Base-by-base conservation (phyloP, 2,888 invertebrate genomes). In the Agonopterix heracliana region DNA sequence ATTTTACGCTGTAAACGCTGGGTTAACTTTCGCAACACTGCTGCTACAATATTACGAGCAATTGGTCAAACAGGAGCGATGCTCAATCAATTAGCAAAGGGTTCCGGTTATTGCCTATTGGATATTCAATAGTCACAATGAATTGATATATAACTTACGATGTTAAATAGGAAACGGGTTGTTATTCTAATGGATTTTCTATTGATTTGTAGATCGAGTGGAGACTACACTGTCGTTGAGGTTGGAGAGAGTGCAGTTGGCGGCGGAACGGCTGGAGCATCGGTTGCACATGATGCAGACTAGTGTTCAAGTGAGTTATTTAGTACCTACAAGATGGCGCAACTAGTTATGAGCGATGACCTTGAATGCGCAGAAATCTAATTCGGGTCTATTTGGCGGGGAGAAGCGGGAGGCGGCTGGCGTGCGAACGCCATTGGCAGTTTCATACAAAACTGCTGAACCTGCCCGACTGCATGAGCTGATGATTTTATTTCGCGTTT, bases 241-340 rank as follows among this genome's bases (percentile, higher is more conserved):
- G 74, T 72, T 89, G 63, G 81, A 88, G 67, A 77, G 89, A 69
- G 77, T 79, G 57, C 78, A 88, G 75, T 69, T 89, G 68, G 86
- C 89, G 59, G 89, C 86, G 44, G 87, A 88, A 57, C 73, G 82
- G 56, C 68, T 88, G 54, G 88, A 86, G 59, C 86, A 88, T 57
- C 72, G 86, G 54, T 66, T 88, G 56, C 84, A 86, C 54, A 85
- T 86, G 83, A 71, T 87, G 47, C 85, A 88, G 64, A 78, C 78
- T 35, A 83, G 72, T 63, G 77, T 87, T 46, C 84, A 85, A 71
- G 88, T 86, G 48, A 52, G 71, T 54, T 11, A 51, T 26, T 26
- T 14, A 14, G 2, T 14, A 14, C 14, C 14, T 26, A 26, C 26
- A 26, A 26, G 26, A 26, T 26, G 26, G 7, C 26, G 26, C 17